Evolutionary conservation across 2,797 vertebrate species (phyloP).

Genomic region (Crypturellus tataupa): DNA sequence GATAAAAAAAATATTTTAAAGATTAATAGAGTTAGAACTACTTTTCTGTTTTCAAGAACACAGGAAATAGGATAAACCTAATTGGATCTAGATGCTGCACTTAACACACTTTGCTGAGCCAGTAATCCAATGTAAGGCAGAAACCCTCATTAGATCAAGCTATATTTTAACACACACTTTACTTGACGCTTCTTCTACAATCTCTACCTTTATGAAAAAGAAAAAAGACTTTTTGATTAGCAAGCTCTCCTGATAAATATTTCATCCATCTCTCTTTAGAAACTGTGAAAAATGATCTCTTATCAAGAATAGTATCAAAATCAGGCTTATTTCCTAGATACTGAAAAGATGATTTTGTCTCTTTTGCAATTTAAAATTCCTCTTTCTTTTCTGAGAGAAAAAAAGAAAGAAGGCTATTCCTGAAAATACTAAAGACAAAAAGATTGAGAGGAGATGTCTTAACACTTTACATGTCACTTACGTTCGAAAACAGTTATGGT

Average conservation of each 20-base stretch:
- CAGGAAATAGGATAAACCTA: not conserved
- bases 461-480: not conserved
- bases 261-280: not conserved
- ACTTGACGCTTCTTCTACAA: not conserved
- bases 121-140: not conserved
- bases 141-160: not conserved
- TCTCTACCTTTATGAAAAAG: not conserved
- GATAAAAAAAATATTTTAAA: not conserved
- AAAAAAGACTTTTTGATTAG: not conserved
- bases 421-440: not conserved
- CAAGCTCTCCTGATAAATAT: not conserved
- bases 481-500: not conserved
- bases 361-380: not conserved
- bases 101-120: not conserved
- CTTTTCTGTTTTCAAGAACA: not conserved
- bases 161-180: not conserved
- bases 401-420: not conserved
- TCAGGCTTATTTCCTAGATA: not conserved
- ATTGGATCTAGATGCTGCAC: not conserved
- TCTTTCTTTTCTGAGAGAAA: not conserved
- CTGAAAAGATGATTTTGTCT: not conserved
- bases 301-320: not conserved
- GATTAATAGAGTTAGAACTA: not conserved
- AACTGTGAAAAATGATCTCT: not conserved
- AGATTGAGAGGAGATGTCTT: not conserved